Evolutionary conservation across 2,797 vertebrate species (phyloP).

Genomic region (Falco novaeseelandiae): DNA sequence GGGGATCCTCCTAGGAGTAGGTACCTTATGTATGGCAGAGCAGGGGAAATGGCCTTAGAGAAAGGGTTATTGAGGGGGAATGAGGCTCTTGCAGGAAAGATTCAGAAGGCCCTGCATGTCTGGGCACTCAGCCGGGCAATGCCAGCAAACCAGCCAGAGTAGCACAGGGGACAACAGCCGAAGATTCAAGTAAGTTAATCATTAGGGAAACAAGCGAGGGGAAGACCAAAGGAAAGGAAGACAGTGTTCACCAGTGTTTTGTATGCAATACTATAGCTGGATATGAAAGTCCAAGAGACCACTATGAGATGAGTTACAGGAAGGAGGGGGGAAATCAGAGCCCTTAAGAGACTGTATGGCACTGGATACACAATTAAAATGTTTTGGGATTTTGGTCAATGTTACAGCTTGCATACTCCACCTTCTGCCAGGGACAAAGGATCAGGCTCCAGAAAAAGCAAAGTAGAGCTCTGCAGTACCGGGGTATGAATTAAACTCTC

Average conservation of each 20-base stretch:
- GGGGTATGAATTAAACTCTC: neutral
- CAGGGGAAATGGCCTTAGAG: neutral
- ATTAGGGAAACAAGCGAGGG: neutral
- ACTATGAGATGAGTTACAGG: neutral
- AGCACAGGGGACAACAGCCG: neutral
- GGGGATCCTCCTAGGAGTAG: neutral
- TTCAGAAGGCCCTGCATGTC: neutral
- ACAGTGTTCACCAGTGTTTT: neutral
- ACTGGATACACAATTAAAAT: neutral
- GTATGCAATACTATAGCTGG: neutral
- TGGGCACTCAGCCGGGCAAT: neutral
- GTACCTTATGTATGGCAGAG: neutral
- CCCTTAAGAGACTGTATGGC: neutral
- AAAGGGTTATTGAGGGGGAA: neutral
- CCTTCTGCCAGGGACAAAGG: neutral
- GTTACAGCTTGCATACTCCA: neutral
- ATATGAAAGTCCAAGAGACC: neutral
- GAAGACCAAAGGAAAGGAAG: neutral
- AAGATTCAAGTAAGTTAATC: neutral
- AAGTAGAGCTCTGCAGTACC: neutral
- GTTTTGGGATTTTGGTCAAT: neutral
- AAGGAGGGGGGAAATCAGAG: neutral
- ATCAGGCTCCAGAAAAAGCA: neutral
- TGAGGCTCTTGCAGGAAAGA: neutral
- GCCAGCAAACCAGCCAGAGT: neutral